Evolutionary conservation across 1,140 invertebrate species (phyloP), one percentile per base, ranked within the genome.

Genomic region (Lerema accius): DNA sequence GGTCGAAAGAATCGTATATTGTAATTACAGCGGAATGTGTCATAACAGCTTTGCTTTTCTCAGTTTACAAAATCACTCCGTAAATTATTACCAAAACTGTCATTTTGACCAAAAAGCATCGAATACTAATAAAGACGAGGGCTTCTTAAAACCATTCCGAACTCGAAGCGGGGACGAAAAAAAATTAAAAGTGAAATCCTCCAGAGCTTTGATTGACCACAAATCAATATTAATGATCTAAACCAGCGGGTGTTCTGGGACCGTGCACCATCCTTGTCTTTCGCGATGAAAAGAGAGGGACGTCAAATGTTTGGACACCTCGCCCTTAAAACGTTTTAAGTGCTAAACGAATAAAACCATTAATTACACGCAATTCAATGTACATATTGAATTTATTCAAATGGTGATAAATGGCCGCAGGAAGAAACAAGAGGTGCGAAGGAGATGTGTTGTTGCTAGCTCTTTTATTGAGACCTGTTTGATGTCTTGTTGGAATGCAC

Each of bases 311-410:
- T 90, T 89, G 84, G 86, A 90, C 87, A 89, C 87, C 83, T 84
- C 84, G 82, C 86, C 88, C 88, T 89, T 87, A 87, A 83, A 86
- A 60, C 84, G 84, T 80, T 90, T 86, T 90, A 90, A 90, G 88
- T 90, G 88, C 88, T 89, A 88, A 90, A 89, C 85, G 86, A 89
- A 90, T 90, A 86, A 89, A 89, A 90, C 82, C 87, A 90, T 90
- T 90, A 90, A 90, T 90, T 90, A 89, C 86, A 84, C 49, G 82
- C 80, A 81, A 86, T 89, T 88, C 84, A 89, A 88, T 86, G 84
- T 89, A 89, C 86, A 90, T 89, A 90, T 90, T 90, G 86, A 89
- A 90, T 90, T 90, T 90, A 90, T 90, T 90, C 84, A 90, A 90
- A 90, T 90, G 77, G 86, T 90, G 84, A 90, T 90, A 86, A 86